Conservation (phyloP, 2,797 vertebrate genomes). For the Enteromius paludinosus region DNA sequence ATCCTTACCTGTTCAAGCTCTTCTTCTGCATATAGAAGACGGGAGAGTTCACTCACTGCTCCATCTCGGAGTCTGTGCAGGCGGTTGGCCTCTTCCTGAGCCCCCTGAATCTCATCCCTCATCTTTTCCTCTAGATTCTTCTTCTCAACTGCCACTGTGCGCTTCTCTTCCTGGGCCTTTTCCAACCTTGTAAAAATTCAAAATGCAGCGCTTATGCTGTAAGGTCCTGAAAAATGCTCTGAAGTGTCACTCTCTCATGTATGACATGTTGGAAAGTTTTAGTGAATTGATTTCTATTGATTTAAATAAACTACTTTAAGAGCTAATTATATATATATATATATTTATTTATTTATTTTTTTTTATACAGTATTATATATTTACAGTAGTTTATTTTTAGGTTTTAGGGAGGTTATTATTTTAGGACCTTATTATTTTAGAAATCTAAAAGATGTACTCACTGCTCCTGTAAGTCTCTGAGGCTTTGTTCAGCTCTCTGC, state of each 20-base stretch:
- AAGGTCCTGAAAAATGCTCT: not conserved
- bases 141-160: slow-evolving; percentile 95
- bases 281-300: not conserved
- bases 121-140: slow-evolving; percentile 96
- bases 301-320: not conserved
- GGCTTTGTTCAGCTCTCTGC: slow-evolving; percentile 93
- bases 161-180: slow-evolving; percentile 95
- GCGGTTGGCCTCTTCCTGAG: slow-evolving; percentile 93
- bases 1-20: slow-evolving; percentile 89
- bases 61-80: slow-evolving; percentile 89
- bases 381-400: too few species aligned
- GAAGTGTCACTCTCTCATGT: too few species aligned
- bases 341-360: too few species aligned
- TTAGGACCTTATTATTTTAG: too few species aligned
- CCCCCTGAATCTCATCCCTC: slow-evolving; percentile 96
- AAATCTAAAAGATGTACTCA: slow-evolving; percentile 68
- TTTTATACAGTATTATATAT: too few species aligned
- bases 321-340: not conserved
- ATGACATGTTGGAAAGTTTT: not conserved
- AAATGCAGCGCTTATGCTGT: not conserved
- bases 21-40: slow-evolving; percentile 96
- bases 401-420: too few species aligned
- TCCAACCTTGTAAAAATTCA: slow-evolving; percentile 83
- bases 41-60: slow-evolving; percentile 91
- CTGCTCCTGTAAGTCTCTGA: slow-evolving; percentile 94